These are phyloP conservation scores for Beroe forskalii DNA, from an alignment of 37 sponge, comb jelly and placozoan genomes.

Conservation along the genomic window DNA sequence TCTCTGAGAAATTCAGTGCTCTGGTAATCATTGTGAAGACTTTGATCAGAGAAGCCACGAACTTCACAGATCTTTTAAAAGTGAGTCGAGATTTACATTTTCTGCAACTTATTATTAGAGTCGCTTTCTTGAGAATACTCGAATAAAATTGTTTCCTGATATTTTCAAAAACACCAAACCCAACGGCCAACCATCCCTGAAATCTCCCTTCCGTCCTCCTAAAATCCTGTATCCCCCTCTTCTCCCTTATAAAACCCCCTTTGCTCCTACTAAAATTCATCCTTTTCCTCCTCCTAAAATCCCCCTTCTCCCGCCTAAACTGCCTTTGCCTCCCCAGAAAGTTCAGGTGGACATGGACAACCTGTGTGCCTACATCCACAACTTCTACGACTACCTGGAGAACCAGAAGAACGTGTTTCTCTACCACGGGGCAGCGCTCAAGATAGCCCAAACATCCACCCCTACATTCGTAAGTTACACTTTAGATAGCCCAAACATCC, in stretches of 20 bases:
- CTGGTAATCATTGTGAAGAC: conserved; percentile 32
- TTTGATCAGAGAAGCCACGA: conserved; percentile 13
- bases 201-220: too few relatives aligned
- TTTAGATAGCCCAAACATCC: too few relatives aligned
- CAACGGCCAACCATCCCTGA: too few relatives aligned
- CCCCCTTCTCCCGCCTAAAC: not conserved
- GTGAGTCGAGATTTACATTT: not conserved
- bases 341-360: conserved; percentile 38
- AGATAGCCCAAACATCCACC: conserved; percentile 24
- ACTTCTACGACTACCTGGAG: conserved; percentile 58
- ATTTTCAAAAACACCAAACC: too few relatives aligned
- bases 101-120: not conserved
- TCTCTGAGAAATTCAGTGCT: conserved; percentile 22
- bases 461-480: conserved; percentile 41
- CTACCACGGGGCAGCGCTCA: conserved; percentile 56
- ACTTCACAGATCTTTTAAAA: conserved; percentile 44
- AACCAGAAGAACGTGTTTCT: conserved; percentile 50
- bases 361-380: conserved; percentile 39
- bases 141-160: too few relatives aligned
- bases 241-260: too few relatives aligned
- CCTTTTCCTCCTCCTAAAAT: too few relatives aligned
- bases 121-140: too few relatives aligned
- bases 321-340: not conserved
- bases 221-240: too few relatives aligned
- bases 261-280: too few relatives aligned